Evolutionary conservation across 1,140 invertebrate species (phyloP).

Genomic region (Cataglyphis hispanica): DNA sequence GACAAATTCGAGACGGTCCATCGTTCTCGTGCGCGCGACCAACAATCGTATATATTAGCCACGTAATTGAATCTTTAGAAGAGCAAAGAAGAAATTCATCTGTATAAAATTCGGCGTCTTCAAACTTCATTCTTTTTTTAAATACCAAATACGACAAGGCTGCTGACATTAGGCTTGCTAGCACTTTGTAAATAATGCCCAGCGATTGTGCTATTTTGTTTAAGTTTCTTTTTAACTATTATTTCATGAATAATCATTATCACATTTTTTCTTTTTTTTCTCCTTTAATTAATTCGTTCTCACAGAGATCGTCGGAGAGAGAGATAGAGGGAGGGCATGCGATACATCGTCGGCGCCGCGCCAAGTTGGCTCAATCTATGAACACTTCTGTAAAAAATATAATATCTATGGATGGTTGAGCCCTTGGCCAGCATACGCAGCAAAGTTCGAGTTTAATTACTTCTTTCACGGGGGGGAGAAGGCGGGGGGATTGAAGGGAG

Average conservation of each 20-base stretch:
- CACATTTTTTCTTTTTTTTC: constrained; percentile 80
- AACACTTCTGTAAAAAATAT: constrained; percentile 87
- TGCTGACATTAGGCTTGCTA: constrained; percentile 85
- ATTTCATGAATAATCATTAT: constrained; percentile 86
- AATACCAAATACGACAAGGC: constrained; percentile 81
- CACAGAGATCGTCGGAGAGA: constrained; percentile 82
- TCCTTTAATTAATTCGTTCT: constrained; percentile 80
- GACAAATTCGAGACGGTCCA: constrained; percentile 71
- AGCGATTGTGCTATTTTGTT: constrained; percentile 86
- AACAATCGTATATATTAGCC: constrained; percentile 17
- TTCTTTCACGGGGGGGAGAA: constrained; percentile 57
- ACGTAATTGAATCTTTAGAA: background rate
- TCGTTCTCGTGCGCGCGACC: background rate
- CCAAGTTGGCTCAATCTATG: constrained; percentile 84
- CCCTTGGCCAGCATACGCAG: constrained; percentile 78
- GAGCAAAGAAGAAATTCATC: constrained; percentile 64
- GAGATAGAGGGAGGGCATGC: constrained; percentile 79
- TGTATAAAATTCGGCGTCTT: constrained; percentile 66
- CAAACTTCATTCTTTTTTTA: constrained; percentile 72
- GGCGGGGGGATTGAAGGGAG: constrained; percentile 55
- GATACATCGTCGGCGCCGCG: constrained; percentile 79
- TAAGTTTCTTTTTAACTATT: constrained; percentile 83
- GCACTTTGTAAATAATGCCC: constrained; percentile 86
- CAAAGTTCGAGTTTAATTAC: constrained; percentile 66
- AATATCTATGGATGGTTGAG: constrained; percentile 85